phyloP scores from a whole-genome alignment of 2,113 vertebrate species.

The Phainopepla nitens region DNA sequence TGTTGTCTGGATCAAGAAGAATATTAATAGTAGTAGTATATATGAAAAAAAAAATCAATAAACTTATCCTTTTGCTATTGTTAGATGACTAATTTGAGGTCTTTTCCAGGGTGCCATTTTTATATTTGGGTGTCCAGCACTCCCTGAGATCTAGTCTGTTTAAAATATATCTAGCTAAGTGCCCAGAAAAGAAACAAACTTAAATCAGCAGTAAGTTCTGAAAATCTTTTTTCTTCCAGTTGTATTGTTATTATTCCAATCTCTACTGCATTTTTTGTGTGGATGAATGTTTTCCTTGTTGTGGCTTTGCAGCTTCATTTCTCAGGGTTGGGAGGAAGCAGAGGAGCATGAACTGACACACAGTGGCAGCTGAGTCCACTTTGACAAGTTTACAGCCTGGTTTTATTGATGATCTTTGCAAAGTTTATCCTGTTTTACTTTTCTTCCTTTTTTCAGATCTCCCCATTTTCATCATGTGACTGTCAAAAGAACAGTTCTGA shows the following conservation, averaged over 20 bases:
- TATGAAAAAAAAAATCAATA: not conserved
- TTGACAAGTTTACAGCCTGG: not conserved
- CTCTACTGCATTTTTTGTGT: not conserved
- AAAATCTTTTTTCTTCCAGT: not conserved
- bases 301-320: not conserved
- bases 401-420: not conserved
- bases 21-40: conserved; percentile 16
- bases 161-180: not conserved
- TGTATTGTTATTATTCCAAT: not conserved
- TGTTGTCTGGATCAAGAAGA: conserved; percentile 56
- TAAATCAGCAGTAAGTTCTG: not conserved
- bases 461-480: not conserved
- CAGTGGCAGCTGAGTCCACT: not conserved
- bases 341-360: not conserved
- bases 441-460: not conserved
- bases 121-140: not conserved
- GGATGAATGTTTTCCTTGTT: not conserved
- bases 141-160: not conserved
- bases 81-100: not conserved
- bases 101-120: not conserved
- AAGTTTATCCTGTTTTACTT: not conserved
- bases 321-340: not conserved
- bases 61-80: not conserved
- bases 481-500: not conserved
- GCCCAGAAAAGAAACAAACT: not conserved